These are phyloP conservation scores for Nephrocerus scutellatus DNA, from an alignment of 2,888 invertebrate species.

Conservation along the genomic window DNA sequence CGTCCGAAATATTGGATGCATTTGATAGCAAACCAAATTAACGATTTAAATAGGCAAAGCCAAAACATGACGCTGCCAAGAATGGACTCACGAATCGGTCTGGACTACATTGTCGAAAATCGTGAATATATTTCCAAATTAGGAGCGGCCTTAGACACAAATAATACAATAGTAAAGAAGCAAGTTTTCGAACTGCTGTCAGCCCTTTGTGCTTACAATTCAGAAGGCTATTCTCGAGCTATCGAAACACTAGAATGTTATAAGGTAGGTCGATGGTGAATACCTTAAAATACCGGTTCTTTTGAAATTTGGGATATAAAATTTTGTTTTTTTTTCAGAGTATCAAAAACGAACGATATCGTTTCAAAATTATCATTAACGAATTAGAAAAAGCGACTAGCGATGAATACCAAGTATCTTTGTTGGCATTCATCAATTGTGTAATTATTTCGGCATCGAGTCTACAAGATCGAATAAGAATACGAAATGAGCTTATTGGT, in stretches of 20 bases:
- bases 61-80: too few relatives aligned
- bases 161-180: constrained; percentile 86
- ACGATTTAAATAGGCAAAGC: too few relatives aligned
- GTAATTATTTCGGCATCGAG: constrained; percentile 85
- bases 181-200: constrained; percentile 94
- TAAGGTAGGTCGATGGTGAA: constrained; percentile 70
- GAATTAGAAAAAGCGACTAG: constrained; percentile 72
- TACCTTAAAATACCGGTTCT: too few relatives aligned
- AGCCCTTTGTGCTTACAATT: constrained; percentile 88
- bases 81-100: constrained; percentile 88
- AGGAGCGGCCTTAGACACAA: constrained; percentile 86
- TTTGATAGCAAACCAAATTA: too few relatives aligned
- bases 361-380: constrained; percentile 79
- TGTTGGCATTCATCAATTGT: constrained; percentile 93
- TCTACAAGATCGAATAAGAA: constrained; percentile 76
- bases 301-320: constrained; percentile 12
- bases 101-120: constrained; percentile 91
- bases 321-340: constrained; percentile 54
- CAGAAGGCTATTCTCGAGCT: constrained; percentile 79
- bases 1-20: too few relatives aligned
- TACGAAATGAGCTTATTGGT: constrained; percentile 95
- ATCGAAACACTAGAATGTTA: constrained; percentile 87
- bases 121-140: constrained; percentile 86
- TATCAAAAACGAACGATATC: constrained; percentile 79
- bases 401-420: constrained; percentile 83